Conservation (phyloP, 2,797 vertebrate species). For the Typhlichthys eigenmanni region DNA sequence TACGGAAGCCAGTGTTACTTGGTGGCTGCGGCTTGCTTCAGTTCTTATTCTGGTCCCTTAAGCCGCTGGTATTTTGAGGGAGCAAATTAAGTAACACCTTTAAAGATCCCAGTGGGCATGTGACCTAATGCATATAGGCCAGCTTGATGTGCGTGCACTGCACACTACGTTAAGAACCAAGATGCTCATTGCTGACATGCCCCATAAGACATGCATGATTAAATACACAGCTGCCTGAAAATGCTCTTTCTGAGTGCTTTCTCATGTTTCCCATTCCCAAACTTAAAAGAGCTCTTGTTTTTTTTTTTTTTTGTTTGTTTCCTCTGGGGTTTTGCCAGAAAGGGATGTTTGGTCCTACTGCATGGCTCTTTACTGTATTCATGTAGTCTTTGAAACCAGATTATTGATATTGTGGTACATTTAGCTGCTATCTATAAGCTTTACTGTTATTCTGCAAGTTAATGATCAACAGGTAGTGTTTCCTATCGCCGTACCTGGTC, state of each 20-base stretch:
- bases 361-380: conserved; percentile 8
- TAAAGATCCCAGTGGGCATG: conserved; percentile 17
- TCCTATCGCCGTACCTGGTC: background rate
- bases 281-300: conserved; percentile 9
- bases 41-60: conserved; percentile 66
- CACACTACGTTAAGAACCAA: background rate
- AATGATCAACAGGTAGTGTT: conserved; percentile 8
- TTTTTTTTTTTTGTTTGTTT: conserved; percentile 7
- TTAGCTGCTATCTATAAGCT: too few species aligned
- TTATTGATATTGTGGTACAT: background rate
- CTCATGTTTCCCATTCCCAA: conserved; percentile 18
- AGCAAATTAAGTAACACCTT: conserved; percentile 53
- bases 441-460: background rate
- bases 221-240: conserved; percentile 2
- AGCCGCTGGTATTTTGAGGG: conserved; percentile 58
- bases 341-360: background rate
- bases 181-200: too few species aligned
- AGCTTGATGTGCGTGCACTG: background rate
- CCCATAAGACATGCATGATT: background rate
- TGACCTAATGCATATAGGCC: conserved; percentile 6
- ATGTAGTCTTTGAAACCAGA: background rate
- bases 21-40: conserved; percentile 26
- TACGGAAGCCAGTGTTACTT: conserved; percentile 35
- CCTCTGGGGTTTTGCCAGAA: conserved; percentile 4
- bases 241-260: conserved; percentile 19